Conservation (phyloP, 2,888 invertebrate genomes). For the Agonopterix heracliana region DNA sequence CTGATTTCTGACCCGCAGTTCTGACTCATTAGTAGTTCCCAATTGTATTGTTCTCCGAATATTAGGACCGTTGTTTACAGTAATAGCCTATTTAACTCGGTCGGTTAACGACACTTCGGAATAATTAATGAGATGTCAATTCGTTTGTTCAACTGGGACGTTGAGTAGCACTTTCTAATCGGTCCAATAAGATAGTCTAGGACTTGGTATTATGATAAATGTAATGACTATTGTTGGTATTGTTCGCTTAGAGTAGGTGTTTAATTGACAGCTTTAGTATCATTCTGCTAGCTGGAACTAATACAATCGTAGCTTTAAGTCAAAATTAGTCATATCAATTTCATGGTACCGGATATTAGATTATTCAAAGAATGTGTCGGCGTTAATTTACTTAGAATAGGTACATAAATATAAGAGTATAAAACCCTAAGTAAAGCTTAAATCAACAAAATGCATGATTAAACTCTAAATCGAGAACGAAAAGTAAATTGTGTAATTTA, state of each 20-base stretch:
- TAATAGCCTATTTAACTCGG: constrained; percentile 43
- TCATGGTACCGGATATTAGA: too few relatives aligned
- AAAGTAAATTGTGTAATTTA: not conserved
- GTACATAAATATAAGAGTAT: not conserved
- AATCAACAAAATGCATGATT: not conserved
- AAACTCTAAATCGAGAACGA: not conserved
- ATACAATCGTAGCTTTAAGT: too few relatives aligned
- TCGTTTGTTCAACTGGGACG: constrained; percentile 13
- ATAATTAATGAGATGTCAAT: constrained; percentile 56
- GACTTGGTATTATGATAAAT: constrained; percentile 6
- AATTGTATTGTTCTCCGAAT: constrained; percentile 67
- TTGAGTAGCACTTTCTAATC: constrained; percentile 34
- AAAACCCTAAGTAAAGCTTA: not conserved
- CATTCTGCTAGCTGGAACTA: not conserved
- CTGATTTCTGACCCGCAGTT: constrained; percentile 8
- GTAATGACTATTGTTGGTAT: constrained; percentile 18
- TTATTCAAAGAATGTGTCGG: too few relatives aligned
- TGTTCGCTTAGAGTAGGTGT: constrained; percentile 13
- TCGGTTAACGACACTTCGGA: constrained; percentile 42
- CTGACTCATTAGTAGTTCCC: constrained; percentile 61
- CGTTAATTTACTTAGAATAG: not conserved
- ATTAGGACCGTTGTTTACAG: constrained; percentile 51
- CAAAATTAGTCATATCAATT: too few relatives aligned
- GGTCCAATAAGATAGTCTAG: constrained; percentile 21
- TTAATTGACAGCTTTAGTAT: constrained; percentile 10